phyloP scores from a whole-genome alignment of 2,113 vertebrate genomes.

The Oplegnathus fasciatus region DNA sequence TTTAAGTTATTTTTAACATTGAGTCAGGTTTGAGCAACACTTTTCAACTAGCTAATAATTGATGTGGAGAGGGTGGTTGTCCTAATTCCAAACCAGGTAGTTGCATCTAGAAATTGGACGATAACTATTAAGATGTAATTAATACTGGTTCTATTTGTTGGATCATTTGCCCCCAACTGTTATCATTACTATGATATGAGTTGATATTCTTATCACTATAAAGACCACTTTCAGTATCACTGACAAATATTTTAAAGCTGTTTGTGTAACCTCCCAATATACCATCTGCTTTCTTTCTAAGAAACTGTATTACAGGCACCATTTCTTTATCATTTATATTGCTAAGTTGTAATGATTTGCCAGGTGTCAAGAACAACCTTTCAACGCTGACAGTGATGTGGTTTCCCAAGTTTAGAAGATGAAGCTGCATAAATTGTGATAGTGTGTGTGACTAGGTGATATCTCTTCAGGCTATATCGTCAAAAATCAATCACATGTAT shows the following conservation, averaged over 20 bases:
- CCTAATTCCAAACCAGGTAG: background rate
- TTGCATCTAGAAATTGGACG: background rate
- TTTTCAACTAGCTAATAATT: background rate
- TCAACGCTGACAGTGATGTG: background rate
- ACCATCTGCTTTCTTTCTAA: background rate
- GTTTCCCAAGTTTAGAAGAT: background rate
- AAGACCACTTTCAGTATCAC: background rate
- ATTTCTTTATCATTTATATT: background rate
- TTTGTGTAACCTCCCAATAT: background rate
- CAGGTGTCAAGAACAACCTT: background rate
- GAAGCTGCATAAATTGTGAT: background rate
- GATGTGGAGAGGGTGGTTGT: background rate
- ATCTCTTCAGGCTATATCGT: background rate
- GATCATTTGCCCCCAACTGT: background rate
- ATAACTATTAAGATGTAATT: background rate
- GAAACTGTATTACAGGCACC: too few relatives aligned
- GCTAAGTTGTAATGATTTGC: background rate
- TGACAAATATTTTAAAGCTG: background rate
- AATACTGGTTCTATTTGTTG: background rate
- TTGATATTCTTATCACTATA: background rate
- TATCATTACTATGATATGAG: background rate
- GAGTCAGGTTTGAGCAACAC: background rate
- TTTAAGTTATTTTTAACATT: conserved; percentile 35
- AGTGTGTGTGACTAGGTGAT: background rate
- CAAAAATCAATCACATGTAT: background rate